Evolutionary conservation across 1,140 invertebrate genomes (phyloP).

Genomic region (Vollenhovia emeryi): DNA sequence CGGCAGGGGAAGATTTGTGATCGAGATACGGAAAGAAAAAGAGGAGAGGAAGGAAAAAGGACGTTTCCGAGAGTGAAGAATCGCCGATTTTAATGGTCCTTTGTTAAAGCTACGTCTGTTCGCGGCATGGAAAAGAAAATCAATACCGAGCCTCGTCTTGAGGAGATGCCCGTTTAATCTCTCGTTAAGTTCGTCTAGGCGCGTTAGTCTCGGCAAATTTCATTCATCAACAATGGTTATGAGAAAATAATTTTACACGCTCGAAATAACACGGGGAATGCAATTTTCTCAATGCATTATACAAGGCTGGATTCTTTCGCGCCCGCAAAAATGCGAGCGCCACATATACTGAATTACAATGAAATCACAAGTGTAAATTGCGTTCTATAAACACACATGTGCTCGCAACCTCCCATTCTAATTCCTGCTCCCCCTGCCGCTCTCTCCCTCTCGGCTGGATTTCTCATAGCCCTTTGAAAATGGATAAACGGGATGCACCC

Average conservation of each 20-base stretch:
- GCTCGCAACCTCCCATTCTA: not conserved
- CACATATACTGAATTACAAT: not conserved
- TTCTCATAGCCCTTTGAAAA: slow-evolving; percentile 53
- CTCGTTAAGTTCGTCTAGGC: slow-evolving; percentile 45
- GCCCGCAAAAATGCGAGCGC: not conserved
- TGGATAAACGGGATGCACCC: slow-evolving; percentile 29
- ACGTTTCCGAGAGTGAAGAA: slow-evolving; percentile 62
- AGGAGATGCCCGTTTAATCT: slow-evolving; percentile 63
- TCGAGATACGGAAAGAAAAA: slow-evolving; percentile 55
- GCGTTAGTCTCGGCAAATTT: slow-evolving; percentile 30
- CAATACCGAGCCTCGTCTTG: slow-evolving; percentile 60
- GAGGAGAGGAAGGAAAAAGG: slow-evolving; percentile 45
- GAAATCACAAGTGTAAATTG: slow-evolving; percentile 14
- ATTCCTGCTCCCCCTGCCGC: not conserved
- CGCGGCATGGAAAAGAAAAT: slow-evolving; percentile 65
- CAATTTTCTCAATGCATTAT: not conserved
- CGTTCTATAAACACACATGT: not conserved
- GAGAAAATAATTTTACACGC: not conserved
- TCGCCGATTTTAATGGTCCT: slow-evolving; percentile 72
- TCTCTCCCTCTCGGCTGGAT: not conserved
- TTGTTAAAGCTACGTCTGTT: slow-evolving; percentile 66
- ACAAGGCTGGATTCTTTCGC: not conserved
- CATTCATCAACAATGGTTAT: slow-evolving; percentile 6
- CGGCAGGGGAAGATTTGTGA: slow-evolving; percentile 58
- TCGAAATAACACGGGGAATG: not conserved